These are phyloP conservation scores for Microplitis mediator DNA, from an alignment of 1,140 invertebrate genomes.

Conservation along the genomic window DNA sequence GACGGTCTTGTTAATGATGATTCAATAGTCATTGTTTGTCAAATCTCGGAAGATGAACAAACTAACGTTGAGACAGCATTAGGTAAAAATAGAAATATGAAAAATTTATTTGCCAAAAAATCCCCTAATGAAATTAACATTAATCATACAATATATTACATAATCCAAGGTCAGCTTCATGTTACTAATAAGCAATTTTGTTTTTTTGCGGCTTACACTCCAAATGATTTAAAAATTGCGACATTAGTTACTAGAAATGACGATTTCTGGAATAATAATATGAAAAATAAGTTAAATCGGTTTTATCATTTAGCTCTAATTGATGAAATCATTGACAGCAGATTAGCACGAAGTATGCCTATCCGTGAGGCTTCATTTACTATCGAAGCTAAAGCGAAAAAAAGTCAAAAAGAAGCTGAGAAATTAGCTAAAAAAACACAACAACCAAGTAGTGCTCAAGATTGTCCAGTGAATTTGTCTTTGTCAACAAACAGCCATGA, in stretches of 20 bases:
- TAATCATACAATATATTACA: no score
- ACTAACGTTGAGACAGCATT: no score
- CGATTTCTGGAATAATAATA: conserved; percentile 26
- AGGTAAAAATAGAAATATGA: no score
- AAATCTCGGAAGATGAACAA: no score
- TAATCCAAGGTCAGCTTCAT: conserved; percentile 21
- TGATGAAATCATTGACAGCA: conserved; percentile 34
- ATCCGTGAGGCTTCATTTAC: conserved; percentile 30
- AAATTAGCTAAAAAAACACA: neutral
- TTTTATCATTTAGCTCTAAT: conserved; percentile 31
- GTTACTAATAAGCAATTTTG: conserved; percentile 3
- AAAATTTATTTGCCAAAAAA: no score
- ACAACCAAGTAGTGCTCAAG: neutral
- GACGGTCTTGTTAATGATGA: no score
- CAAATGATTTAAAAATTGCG: conserved; percentile 19
- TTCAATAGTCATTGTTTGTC: no score
- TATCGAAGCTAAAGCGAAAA: conserved; percentile 3
- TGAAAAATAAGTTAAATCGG: conserved; percentile 15
- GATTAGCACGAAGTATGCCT: conserved; percentile 26
- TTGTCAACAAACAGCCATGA: no score
- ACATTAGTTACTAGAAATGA: conserved; percentile 19
- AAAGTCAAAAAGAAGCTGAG: conserved; percentile 11
- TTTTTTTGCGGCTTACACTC: conserved; percentile 2
- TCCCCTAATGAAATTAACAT: no score
- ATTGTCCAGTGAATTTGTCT: neutral